Percentiles rank a stretch among this genome's conserved stretches.
phyloP scores from a whole-genome alignment of 2,113 vertebrate species.

The Phylloscopus whistleri region DNA sequence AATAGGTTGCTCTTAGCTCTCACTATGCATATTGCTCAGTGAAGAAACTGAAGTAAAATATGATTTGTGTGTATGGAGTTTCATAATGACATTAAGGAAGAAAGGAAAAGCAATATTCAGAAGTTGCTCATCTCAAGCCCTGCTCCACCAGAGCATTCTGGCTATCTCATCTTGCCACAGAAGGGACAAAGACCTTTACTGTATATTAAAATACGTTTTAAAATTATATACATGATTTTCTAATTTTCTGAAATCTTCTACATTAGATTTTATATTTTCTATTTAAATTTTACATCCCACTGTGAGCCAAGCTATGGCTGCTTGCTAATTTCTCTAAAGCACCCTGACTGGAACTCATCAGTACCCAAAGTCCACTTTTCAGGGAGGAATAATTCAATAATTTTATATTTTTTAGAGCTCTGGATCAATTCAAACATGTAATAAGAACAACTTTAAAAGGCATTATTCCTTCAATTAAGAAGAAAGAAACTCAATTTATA shows the following conservation, averaged over 20 bases:
- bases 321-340: not conserved
- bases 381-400: constrained; percentile 22
- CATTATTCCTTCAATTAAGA: not conserved
- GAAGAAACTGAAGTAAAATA: not conserved
- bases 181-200: not conserved
- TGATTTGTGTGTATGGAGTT: not conserved
- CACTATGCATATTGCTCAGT: not conserved
- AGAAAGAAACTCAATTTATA: constrained; percentile 2
- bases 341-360: not conserved
- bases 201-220: not conserved
- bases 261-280: not conserved
- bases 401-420: not conserved
- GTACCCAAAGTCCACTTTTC: constrained; percentile 12
- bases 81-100: not conserved
- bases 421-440: constrained; percentile 11
- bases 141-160: not conserved
- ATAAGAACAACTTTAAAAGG: not conserved
- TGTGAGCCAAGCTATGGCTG: not conserved
- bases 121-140: not conserved
- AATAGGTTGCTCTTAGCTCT: not conserved
- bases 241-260: not conserved
- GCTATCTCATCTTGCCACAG: not conserved
- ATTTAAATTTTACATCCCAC: constrained; percentile 21
- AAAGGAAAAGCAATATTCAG: not conserved
- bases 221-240: not conserved